Conservation (phyloP, 1,140 invertebrate species). For the Sogatella furcifera region DNA sequence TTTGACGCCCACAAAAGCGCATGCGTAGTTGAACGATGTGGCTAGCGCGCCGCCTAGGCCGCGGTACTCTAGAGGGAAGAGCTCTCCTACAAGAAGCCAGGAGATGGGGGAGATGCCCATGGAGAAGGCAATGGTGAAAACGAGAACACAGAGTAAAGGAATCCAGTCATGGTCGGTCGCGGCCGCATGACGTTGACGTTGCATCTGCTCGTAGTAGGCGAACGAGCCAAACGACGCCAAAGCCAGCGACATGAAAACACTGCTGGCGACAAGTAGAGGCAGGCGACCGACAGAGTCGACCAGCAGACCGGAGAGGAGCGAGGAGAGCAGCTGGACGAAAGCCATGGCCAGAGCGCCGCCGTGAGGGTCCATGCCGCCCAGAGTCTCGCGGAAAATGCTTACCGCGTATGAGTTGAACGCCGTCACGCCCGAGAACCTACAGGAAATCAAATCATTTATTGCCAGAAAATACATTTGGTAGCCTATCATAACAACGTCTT, state of each 20-base stretch:
- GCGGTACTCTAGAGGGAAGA: slow-evolving; percentile 75
- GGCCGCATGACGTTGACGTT: slow-evolving; percentile 14
- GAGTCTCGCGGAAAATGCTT: slow-evolving; percentile 63
- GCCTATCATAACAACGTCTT: too few species aligned
- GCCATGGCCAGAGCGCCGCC: slow-evolving; percentile 66
- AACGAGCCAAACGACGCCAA: slow-evolving; percentile 68
- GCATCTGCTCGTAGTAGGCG: slow-evolving; percentile 52
- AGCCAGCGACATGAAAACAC: slow-evolving; percentile 69
- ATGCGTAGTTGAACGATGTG: slow-evolving; percentile 75
- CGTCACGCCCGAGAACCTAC: slow-evolving; percentile 60
- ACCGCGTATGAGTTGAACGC: slow-evolving; percentile 77
- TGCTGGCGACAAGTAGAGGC: slow-evolving; percentile 65
- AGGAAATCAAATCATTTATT: neutral
- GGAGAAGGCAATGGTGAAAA: slow-evolving; percentile 74
- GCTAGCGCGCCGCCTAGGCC: slow-evolving; percentile 73
- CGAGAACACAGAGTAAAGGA: slow-evolving; percentile 64
- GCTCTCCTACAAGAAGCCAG: slow-evolving; percentile 74
- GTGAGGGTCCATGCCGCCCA: slow-evolving; percentile 69
- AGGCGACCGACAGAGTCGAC: slow-evolving; percentile 68
- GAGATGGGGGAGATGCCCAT: slow-evolving; percentile 84
- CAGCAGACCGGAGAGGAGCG: slow-evolving; percentile 61
- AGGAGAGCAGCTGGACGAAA: slow-evolving; percentile 64
- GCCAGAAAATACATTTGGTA: too few species aligned
- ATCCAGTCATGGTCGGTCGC: slow-evolving; percentile 54
- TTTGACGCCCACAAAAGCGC: slow-evolving; percentile 80